A percentile compares a stretch with the other conserved stretches of the same genome.
Evolutionary conservation across 1,140 invertebrate genomes (phyloP).

Genomic region (Neomicropteryx cornuta): DNA sequence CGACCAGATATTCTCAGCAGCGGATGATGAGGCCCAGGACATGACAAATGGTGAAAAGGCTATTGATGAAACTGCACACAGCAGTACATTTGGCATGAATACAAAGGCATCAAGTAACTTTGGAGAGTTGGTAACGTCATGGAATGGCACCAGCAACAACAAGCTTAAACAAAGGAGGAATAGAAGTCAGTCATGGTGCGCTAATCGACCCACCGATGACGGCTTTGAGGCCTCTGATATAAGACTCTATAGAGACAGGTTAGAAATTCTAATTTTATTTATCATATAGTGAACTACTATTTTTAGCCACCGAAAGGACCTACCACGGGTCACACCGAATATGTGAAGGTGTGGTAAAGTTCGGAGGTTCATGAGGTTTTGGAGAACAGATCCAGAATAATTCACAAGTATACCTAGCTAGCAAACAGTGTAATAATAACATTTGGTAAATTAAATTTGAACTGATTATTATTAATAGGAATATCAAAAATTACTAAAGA

Average conservation of each 20-base stretch:
- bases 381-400: neutral
- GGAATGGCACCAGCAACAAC: too few relatives aligned
- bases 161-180: too few relatives aligned
- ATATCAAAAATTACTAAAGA: too few relatives aligned
- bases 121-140: too few relatives aligned
- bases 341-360: neutral
- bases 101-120: too few relatives aligned
- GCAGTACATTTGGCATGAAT: too few relatives aligned
- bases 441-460: neutral
- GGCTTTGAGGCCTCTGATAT: conserved; percentile 7
- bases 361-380: neutral
- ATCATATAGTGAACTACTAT: neutral
- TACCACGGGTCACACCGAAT: neutral
- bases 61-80: too few relatives aligned
- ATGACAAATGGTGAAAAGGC: too few relatives aligned
- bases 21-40: too few relatives aligned
- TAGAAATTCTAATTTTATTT: neutral
- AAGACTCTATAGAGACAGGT: conserved; percentile 14
- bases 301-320: neutral
- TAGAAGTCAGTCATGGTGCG: conserved; percentile 14
- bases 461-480: neutral
- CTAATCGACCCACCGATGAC: conserved; percentile 7
- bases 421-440: neutral
- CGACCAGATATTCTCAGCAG: too few relatives aligned
- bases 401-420: neutral